phyloP scores from a whole-genome alignment of 2,113 vertebrate genomes.

The Oryzias woworae region DNA sequence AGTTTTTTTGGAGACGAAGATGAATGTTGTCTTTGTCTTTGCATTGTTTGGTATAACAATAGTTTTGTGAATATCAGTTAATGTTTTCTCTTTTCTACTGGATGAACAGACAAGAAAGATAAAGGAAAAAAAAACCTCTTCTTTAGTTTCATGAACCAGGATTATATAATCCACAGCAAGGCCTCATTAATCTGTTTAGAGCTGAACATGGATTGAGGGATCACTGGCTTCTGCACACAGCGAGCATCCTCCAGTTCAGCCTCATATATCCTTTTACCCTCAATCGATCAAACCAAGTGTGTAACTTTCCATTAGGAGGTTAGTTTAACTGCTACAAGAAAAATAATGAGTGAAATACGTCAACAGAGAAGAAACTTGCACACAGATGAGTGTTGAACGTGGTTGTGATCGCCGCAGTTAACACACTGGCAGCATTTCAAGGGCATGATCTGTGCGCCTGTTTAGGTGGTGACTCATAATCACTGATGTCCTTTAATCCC shows the following conservation, averaged over 20 bases:
- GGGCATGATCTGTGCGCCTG: slow-evolving; percentile 1
- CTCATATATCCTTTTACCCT: slow-evolving; percentile 8
- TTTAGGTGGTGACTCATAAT: slow-evolving; percentile 33
- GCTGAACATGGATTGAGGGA: slow-evolving; percentile 22
- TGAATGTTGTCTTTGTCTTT: slow-evolving; percentile 10
- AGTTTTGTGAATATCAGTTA: no score
- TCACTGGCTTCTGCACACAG: slow-evolving; percentile 13
- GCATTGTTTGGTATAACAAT: neutral
- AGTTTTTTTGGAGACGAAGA: slow-evolving; percentile 42
- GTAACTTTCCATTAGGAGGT: slow-evolving; percentile 9
- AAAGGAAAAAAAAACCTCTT: neutral
- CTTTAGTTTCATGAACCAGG: slow-evolving; percentile 24
- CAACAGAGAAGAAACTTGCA: no score
- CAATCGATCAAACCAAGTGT: neutral
- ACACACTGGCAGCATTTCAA: slow-evolving; percentile 6
- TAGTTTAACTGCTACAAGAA: neutral
- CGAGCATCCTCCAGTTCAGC: slow-evolving; percentile 21
- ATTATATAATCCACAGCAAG: slow-evolving; percentile 31
- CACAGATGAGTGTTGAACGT: no score
- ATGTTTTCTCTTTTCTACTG: no score
- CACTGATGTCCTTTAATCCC: slow-evolving; percentile 13
- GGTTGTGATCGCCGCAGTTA: no score
- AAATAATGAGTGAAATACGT: no score
- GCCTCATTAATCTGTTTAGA: slow-evolving; percentile 39
- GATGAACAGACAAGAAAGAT: neutral